Evolutionary conservation across 2,888 invertebrate genomes (phyloP), one percentile per base, ranked within the genome.

Genomic region (Latheticus oryzae): DNA sequence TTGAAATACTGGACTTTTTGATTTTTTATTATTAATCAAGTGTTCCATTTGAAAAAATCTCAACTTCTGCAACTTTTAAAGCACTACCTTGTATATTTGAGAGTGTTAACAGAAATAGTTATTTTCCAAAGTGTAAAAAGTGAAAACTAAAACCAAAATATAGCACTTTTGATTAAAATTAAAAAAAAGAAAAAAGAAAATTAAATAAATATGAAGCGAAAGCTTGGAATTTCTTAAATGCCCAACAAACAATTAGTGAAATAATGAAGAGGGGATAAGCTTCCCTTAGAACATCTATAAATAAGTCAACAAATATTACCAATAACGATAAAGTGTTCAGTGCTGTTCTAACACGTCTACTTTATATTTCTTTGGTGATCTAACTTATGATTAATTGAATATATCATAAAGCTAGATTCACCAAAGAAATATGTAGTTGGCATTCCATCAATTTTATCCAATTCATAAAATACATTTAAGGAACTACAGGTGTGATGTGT

Each of bases 311-410:
- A 35, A n/a, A n/a, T n/a, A n/a, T n/a, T n/a, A n/a, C n/a, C n/a
- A n/a, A n/a, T n/a, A n/a, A n/a, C 16, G 26, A 24, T 13, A 48
- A 48, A 48, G 48, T 48, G 33, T 12, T 45, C 12, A 19, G 50
- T 38, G 37, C 26, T 42, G 3, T 9, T 9, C 30, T 5, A 38
- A 11, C 7, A 37, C 21, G 67, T 72, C 73, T 66, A 61, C 58
- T 70, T 65, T 72, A 73, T 75, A 76, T 73, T 75, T 78, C 81
- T 84, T 85, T 84, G 84, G 84, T 85, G 83, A 81, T 73, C 76
- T 79, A 80, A 80, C 82, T 84, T 67, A 60, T 63, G 62, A 67
- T 62, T 62, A 54, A 35, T 23, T 64, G 65, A 59, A 54, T 11
- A 64, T 65, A 70, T 77, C 78, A 79, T 79, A 79, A 80, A 79